A percentile compares a stretch with the other conserved stretches of the same genome.
Conservation (phyloP, 2,113 vertebrate species). For the Passer montanus region DNA sequence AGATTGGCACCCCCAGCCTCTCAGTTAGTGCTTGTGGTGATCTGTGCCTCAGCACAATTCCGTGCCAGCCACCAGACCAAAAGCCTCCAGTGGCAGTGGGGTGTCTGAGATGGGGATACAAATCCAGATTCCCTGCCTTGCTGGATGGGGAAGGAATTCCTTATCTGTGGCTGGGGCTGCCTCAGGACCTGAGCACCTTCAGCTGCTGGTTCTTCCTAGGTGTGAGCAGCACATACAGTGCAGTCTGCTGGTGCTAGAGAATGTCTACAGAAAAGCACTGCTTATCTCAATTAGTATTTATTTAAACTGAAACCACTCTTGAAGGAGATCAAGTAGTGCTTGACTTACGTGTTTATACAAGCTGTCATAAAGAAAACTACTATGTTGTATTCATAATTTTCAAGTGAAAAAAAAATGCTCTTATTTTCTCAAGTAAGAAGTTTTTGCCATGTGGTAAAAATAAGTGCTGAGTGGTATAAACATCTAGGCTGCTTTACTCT, state of each 20-base stretch:
- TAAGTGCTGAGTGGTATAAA: not conserved
- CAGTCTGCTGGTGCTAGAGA: not conserved
- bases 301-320: not conserved
- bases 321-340: not conserved
- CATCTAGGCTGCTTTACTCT: not conserved
- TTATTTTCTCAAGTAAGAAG: not conserved
- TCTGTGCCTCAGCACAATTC: fast-evolving
- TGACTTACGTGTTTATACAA: not conserved
- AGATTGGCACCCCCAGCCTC: fast-evolving
- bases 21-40: not conserved
- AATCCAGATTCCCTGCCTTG: not conserved
- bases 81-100: fast-evolving
- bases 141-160: not conserved
- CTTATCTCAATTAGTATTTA: not conserved
- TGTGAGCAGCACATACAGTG: not conserved
- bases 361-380: not conserved
- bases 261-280: not conserved
- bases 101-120: fast-evolving
- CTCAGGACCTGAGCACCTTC: not conserved
- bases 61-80: not conserved
- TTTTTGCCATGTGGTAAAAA: not conserved
- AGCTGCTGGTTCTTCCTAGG: not conserved
- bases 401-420: not conserved
- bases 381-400: not conserved
- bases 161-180: not conserved